phyloP scores from a whole-genome alignment of 1,140 invertebrate genomes.

The Drosophila punjabiensis region DNA sequence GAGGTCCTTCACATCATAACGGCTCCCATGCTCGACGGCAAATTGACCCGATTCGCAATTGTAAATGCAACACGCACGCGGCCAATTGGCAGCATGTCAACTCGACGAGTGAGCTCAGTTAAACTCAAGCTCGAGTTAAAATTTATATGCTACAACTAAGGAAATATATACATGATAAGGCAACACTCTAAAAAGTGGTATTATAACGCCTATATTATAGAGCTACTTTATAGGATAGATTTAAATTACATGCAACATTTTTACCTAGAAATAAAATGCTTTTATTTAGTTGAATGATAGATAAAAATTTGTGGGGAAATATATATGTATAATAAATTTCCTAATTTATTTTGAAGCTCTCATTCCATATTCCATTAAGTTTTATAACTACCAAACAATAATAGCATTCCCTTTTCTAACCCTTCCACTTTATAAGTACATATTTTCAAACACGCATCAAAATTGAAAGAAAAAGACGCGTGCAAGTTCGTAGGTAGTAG shows the following conservation, averaged over 20 bases:
- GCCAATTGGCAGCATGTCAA: slow-evolving; percentile 75
- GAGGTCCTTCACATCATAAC: slow-evolving; percentile 33
- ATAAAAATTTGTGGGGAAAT: neutral
- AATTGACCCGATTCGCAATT: slow-evolving; percentile 72
- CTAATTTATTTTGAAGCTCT: neutral
- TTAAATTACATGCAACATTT: neutral
- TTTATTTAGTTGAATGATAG: neutral
- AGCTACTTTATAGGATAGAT: neutral
- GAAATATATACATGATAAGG: neutral
- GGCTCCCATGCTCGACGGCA: slow-evolving; percentile 32
- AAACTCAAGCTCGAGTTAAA: slow-evolving; percentile 3
- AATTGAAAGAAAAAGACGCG: neutral
- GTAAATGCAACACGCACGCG: slow-evolving; percentile 59
- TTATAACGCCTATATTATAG: neutral
- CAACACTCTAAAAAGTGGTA: neutral
- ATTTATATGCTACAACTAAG: slow-evolving; percentile 54
- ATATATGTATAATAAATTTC: too few relatives aligned
- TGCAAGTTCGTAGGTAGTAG: neutral
- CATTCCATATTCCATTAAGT: neutral
- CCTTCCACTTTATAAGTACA: too few relatives aligned
- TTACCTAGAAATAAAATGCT: neutral
- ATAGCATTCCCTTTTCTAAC: neutral
- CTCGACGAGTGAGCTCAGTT: slow-evolving; percentile 32
- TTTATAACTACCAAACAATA: neutral
- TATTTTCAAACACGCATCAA: neutral